phyloP scores from a whole-genome alignment of 2,888 invertebrate species.

The Entomobrya multifasciata region DNA sequence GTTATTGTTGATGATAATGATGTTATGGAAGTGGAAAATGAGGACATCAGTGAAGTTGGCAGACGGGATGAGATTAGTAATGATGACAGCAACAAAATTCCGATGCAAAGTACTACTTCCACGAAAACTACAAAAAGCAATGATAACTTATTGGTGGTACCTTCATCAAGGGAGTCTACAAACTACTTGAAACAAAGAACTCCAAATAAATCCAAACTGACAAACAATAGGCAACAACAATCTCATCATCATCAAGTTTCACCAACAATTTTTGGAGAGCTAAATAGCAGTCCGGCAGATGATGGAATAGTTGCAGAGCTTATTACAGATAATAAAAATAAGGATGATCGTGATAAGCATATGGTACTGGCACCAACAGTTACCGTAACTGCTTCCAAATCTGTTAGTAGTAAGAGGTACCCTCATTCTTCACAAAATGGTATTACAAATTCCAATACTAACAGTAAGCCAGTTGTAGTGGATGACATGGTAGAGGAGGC shows the following conservation, averaged over 20 bases:
- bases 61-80: conserved; percentile 32
- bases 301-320: conserved; percentile 12
- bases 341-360: background rate
- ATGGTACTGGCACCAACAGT: conserved; percentile 56
- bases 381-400: conserved; percentile 38
- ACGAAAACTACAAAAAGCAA: background rate
- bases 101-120: conserved; percentile 21
- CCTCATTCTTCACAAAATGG: background rate
- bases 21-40: conserved; percentile 33
- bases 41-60: conserved; percentile 31
- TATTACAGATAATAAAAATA: conserved; percentile 20
- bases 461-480: background rate
- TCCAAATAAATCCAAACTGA: conserved; percentile 31
- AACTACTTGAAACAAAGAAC: conserved; percentile 30
- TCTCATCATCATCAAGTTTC: conserved; percentile 15
- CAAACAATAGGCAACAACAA: conserved; percentile 8
- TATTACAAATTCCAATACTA: background rate
- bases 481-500: conserved; percentile 12
- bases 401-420: background rate
- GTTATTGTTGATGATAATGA: conserved; percentile 45
- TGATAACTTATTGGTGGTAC: too few species aligned
- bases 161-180: conserved; percentile 35
- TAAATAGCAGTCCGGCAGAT: background rate
- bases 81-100: background rate
- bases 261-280: conserved; percentile 36